Evolutionary conservation across 2,888 invertebrate genomes (phyloP).

Genomic region (Papilio protenor): DNA sequence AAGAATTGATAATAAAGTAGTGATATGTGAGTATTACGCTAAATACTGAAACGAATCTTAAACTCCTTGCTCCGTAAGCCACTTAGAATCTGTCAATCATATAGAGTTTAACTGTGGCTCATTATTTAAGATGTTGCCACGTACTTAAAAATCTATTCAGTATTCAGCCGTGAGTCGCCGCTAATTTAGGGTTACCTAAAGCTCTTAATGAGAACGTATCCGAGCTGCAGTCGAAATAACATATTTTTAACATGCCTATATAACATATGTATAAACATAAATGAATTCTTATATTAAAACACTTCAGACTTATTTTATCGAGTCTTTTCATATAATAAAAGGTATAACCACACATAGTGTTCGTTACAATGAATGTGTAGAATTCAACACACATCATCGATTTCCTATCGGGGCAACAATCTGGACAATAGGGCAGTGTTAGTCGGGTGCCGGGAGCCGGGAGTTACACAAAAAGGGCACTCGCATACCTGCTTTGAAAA

Average conservation of each 20-base stretch:
- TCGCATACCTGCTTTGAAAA: conserved; percentile 59
- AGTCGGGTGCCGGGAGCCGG: conserved; percentile 49
- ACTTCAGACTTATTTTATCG: not conserved
- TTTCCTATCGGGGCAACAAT: conserved; percentile 64
- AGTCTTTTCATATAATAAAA: conserved; percentile 6
- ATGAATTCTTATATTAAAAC: not conserved
- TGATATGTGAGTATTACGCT: no score
- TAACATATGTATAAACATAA: not conserved
- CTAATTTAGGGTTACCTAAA: no score
- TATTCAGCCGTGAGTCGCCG: no score
- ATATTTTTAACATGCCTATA: not conserved
- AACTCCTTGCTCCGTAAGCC: no score
- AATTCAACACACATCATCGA: conserved; percentile 66
- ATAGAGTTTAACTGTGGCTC: no score
- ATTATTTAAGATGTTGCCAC: no score
- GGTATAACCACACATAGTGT: conserved; percentile 25
- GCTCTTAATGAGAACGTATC: no score
- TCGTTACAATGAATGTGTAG: conserved; percentile 46
- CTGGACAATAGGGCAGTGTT: conserved; percentile 67
- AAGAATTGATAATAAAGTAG: not conserved
- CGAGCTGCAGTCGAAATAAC: no score
- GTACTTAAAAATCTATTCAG: no score
- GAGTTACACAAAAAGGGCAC: conserved; percentile 61
- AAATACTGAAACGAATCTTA: no score
- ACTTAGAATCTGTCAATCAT: no score